Base-by-base conservation (phyloP, 2,113 vertebrate species). In the Parotia lawesii region DNA sequence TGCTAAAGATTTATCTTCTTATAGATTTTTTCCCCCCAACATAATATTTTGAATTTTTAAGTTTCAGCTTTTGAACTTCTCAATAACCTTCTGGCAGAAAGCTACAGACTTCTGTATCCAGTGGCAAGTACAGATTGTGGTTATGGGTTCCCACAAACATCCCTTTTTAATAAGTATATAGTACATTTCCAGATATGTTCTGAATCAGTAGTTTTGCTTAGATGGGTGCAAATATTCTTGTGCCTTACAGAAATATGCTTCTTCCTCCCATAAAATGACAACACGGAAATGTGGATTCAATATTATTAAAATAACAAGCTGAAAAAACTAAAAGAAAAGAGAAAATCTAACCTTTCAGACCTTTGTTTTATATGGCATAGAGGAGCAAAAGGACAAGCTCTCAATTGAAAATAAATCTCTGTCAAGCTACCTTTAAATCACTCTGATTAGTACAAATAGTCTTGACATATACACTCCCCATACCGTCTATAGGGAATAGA, bases 351-450 rank as follows among this genome's bases (percentile, higher is more conserved):
- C 29, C 29, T 85, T 90, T 70, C 42, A 85, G 61, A 33, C 27
- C 18, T 53, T 66, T 61, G 35, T 17, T 88, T 72, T 44, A 33
- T 70, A 95, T 35, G 29, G 18, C 21, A 79, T 35, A 79, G 12
- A 33, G 64, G 77, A 93, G n/a, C 9, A 93, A 92, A 96, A 94
- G 58, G 74, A 92, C 57, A 89, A 95, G 53, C 66, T 87, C 66
- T 94, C 91, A 89, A 87, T 33, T 85, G 89, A 93, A 94, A 95
- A 93, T 76, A 90, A 94, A 94, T 87, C 66, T 45, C 28, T 85
- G 81, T 47, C 87, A 94, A 78, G 70, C 35, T 91, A 72, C 66
- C 78, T 89, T 89, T 95, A 92, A 89, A 91, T 93, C 81, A 89
- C 42, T 17, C 58, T 7, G 47, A 89, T 95, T 93, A 92, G 47